Evolutionary conservation across 1,140 invertebrate species (phyloP).

Genomic region (Drosophila nasuta): DNA sequence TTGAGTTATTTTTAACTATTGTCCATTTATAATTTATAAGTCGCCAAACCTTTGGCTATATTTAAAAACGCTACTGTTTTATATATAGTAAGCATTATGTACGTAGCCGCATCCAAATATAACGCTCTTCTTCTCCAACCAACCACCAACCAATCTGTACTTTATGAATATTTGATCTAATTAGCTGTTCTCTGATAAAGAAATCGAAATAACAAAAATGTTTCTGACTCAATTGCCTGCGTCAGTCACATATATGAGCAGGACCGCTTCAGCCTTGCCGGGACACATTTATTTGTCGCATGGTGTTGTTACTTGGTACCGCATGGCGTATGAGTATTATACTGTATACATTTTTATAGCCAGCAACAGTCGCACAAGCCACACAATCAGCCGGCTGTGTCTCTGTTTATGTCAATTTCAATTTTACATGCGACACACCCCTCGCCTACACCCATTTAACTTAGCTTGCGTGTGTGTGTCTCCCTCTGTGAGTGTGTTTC

Average conservation of each 20-base stretch:
- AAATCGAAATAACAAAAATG: conserved; percentile 50
- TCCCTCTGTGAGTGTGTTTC: conserved; percentile 19
- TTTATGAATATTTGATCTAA: conserved; percentile 49
- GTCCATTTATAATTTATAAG: conserved; percentile 39
- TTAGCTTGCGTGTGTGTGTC: conserved; percentile 13
- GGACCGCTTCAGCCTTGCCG: not conserved
- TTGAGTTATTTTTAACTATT: conserved; percentile 20
- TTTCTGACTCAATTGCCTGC: conserved; percentile 23
- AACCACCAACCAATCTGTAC: not conserved
- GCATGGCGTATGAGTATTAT: conserved; percentile 74
- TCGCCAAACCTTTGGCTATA: conserved; percentile 19
- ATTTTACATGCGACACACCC: conserved; percentile 61
- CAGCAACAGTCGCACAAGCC: conserved; percentile 76
- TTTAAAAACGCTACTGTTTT: conserved; percentile 27
- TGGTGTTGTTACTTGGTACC: conserved; percentile 58
- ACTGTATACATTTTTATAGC: conserved; percentile 63
- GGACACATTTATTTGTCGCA: conserved; percentile 38
- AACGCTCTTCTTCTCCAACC: not conserved
- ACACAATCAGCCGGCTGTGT: conserved; percentile 72
- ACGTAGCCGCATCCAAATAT: not conserved
- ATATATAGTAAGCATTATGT: not conserved
- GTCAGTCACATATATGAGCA: conserved; percentile 35
- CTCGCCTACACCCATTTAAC: conserved; percentile 27
- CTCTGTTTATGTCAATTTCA: conserved; percentile 75
- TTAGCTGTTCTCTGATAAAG: conserved; percentile 40